Percentiles rank a stretch among this genome's conserved stretches.
Conservation (phyloP, 2,113 vertebrate genomes). For the Oreamnos americanus region DNA sequence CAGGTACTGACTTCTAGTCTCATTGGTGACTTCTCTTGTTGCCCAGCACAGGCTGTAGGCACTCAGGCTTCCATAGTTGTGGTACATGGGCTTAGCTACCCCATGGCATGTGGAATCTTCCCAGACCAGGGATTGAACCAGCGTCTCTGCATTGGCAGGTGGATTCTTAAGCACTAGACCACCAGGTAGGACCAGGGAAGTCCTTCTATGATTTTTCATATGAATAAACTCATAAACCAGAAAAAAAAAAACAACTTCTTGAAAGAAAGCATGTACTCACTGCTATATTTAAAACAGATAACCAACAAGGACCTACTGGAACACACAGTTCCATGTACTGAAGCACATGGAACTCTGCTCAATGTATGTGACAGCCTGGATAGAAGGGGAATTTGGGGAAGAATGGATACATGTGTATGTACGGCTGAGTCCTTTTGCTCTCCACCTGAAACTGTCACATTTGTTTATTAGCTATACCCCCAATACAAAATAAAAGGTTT, state of each 20-base stretch:
- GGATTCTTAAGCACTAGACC: not conserved
- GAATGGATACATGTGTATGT: not conserved
- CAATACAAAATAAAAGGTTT: not conserved
- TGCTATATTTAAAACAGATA: not conserved
- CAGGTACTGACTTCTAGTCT: not conserved
- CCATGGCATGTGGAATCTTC: not conserved
- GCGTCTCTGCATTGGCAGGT: not conserved
- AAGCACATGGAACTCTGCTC: not conserved
- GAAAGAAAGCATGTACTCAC: not conserved
- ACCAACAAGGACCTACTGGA: not conserved
- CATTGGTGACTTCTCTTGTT: not conserved
- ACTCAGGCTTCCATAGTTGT: not conserved
- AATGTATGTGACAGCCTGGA: not conserved
- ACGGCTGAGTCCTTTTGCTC: not conserved
- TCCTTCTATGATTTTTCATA: not conserved
- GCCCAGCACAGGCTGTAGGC: not conserved
- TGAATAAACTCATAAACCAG: constrained; percentile 9
- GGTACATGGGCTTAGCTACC: not conserved
- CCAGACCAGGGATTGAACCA: not conserved
- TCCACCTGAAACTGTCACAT: not conserved
- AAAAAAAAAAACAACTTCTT: not conserved
- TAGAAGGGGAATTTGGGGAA: not conserved
- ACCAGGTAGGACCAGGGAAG: not conserved
- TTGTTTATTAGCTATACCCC: not conserved
- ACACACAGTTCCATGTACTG: not conserved